Evolutionary conservation across 2,113 vertebrate species (phyloP).

Genomic region (Myotis brandtii): DNA sequence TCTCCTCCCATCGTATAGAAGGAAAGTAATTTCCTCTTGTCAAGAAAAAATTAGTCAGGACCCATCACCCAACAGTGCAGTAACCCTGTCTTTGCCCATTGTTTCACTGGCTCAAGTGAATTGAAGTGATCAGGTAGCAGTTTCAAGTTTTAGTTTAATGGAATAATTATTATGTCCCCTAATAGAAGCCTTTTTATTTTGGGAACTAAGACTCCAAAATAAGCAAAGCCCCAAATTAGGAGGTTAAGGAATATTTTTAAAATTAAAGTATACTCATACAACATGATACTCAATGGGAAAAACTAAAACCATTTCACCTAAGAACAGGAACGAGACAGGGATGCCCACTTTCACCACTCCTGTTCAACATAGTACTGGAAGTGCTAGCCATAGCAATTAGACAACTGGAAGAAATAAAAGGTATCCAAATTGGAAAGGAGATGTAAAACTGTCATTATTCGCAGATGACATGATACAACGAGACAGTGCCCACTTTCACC

Average conservation of each 20-base stretch:
- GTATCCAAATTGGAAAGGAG: too few species aligned
- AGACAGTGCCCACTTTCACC: too few species aligned
- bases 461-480: too few species aligned
- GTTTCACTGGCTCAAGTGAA: neutral
- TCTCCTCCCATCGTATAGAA: neutral
- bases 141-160: neutral
- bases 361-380: too few species aligned
- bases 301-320: too few species aligned
- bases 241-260: neutral
- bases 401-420: too few species aligned
- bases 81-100: neutral
- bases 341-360: too few species aligned
- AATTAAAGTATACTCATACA: neutral
- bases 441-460: too few species aligned
- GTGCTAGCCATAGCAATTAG: too few species aligned
- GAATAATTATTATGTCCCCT: neutral
- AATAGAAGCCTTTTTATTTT: neutral
- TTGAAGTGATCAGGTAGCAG: neutral
- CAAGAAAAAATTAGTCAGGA: neutral
- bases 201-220: neutral
- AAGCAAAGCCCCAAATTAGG: neutral
- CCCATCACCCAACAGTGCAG: neutral
- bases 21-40: neutral
- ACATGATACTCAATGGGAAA: neutral
- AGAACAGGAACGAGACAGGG: too few species aligned